Evolutionary conservation across 1,140 invertebrate genomes (phyloP), one percentile per base, ranked within the genome.

Genomic region (Sycophila sp.): DNA sequence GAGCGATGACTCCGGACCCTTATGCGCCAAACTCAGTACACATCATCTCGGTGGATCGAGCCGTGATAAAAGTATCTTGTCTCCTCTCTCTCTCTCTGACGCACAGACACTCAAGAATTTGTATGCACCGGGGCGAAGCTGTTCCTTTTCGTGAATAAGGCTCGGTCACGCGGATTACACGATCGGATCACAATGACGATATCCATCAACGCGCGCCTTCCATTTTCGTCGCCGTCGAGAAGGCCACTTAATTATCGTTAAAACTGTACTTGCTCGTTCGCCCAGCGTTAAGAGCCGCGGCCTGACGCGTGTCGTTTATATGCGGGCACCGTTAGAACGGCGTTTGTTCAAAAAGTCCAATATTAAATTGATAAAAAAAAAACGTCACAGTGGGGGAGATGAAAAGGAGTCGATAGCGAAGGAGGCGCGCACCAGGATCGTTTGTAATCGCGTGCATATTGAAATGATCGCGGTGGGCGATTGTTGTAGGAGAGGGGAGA

Each of bases 361-460:
- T 64, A 38, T 47, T n/a, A 22, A 58, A 70, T 64, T 70, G 60
- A 70, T 69, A 22, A 69, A 64, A 69, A 62, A 56, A 55, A 45
- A 22, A 13, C n/a, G 26, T 8, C 28, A 40, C 28, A 53, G 6
- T 34, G 17, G 32, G 34, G 65, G 30, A 36, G 32, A 59, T 59
- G 38, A 34, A 28, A 49, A 22, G 58, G 42, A 8, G 4, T 3
- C 7, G 51, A 56, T 34, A 56, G 2, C 11, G 4, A 53, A 1
- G 1, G 22, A 24, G 2, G 4, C 24, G 49, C 2, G 49, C 2
- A n/a, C 10, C n/a, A 3, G 13, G n/a, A 53, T 64, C 30, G n/a
- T 51, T 53, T 53, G 32, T 53, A 38, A 53, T 53, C 32, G 32
- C 3, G n/a, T 17, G 1, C n/a, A 6, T n/a, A 56, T 28, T 15